A percentile compares a stretch with the other conserved stretches of the same genome.
phyloP scores from a whole-genome alignment of 2,113 vertebrate genomes.

The Dasyornis broadbenti region DNA sequence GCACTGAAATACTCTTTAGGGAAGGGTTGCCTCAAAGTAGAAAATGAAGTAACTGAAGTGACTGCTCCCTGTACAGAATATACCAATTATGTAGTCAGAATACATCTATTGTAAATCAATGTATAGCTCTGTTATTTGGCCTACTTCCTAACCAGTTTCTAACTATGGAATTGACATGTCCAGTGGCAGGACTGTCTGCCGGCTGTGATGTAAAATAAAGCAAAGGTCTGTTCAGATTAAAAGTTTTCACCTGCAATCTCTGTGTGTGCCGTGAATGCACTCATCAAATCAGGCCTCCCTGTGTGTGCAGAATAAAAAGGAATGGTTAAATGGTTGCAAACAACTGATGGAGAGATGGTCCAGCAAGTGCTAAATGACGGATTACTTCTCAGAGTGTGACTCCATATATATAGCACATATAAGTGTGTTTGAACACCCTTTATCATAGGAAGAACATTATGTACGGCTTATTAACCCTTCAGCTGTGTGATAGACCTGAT shows the following conservation, averaged over 20 bases:
- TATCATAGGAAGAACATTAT: neutral
- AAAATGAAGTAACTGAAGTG: slow-evolving; percentile 3
- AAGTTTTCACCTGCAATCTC: neutral
- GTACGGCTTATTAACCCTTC: neutral
- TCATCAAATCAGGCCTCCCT: neutral
- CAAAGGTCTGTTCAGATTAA: neutral
- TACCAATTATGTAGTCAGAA: neutral
- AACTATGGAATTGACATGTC: neutral
- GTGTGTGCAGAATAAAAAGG: neutral
- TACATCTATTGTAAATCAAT: neutral
- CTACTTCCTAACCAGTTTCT: neutral
- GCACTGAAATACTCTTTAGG: neutral
- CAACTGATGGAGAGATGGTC: neutral
- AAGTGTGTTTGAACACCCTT: neutral
- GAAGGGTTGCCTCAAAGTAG: neutral
- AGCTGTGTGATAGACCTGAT: neutral
- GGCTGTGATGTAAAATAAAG: neutral
- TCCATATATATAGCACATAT: neutral
- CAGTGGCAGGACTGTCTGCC: neutral
- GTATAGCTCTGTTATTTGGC: neutral
- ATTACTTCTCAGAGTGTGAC: neutral
- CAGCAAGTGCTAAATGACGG: neutral
- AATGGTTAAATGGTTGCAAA: neutral
- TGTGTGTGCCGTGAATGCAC: neutral
- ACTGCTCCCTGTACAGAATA: neutral